Conservation (phyloP, 2,888 invertebrate species). For the Antheraea assamensis region DNA sequence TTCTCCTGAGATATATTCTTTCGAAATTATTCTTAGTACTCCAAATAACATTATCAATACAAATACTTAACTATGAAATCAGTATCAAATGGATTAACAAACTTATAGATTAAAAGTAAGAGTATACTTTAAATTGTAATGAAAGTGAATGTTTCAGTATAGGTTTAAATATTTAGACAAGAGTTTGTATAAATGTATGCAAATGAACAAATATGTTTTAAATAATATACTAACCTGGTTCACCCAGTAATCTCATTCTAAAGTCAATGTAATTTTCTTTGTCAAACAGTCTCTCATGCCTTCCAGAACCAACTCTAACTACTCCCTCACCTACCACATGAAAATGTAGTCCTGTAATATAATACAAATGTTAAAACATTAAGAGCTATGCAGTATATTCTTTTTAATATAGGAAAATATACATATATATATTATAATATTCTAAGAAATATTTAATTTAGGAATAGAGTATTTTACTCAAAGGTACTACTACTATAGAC, state of each 20-base stretch:
- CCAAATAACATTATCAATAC: too few relatives aligned
- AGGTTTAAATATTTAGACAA: not conserved
- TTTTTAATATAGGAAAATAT: not conserved
- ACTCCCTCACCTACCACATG: constrained; percentile 97
- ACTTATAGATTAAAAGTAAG: not conserved
- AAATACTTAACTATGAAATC: not conserved
- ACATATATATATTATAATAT: too few relatives aligned
- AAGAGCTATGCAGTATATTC: not conserved
- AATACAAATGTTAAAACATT: not conserved
- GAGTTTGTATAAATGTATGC: not conserved
- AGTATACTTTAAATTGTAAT: not conserved
- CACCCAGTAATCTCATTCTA: constrained; percentile 94
- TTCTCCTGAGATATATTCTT: too few relatives aligned
- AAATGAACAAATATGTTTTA: not conserved
- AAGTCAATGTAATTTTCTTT: constrained; percentile 98
- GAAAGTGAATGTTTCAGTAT: not conserved
- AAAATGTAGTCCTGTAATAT: constrained; percentile 90
- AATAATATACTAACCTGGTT: constrained; percentile 81
- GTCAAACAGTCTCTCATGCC: constrained; percentile 93
- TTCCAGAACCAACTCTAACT: constrained; percentile 91
- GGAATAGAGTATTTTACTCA: too few relatives aligned
- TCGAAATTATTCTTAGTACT: too few relatives aligned
- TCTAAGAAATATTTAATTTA: too few relatives aligned
- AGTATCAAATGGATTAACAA: not conserved
- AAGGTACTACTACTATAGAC: too few relatives aligned